phyloP scores from a whole-genome alignment of 2,113 vertebrate genomes.

The Hiodon tergisus region DNA sequence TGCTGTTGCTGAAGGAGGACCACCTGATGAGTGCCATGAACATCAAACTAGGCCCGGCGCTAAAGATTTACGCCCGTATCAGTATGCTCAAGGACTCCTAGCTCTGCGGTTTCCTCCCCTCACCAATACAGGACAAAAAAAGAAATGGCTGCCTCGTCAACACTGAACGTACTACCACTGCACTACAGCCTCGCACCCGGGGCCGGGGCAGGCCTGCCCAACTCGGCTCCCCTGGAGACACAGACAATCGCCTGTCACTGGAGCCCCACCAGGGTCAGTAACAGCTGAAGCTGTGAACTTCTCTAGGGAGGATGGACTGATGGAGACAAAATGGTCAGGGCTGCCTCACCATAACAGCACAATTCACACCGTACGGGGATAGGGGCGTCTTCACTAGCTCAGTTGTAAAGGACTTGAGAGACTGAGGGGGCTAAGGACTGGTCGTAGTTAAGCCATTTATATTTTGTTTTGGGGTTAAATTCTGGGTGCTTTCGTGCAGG shows the following conservation, averaged over 20 bases:
- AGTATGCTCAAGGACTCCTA: conserved; percentile 97
- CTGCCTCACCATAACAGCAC: too few relatives aligned
- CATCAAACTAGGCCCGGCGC: conserved; percentile 91
- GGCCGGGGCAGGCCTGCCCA: not conserved
- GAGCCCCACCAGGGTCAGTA: too few relatives aligned
- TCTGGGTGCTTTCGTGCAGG: not conserved
- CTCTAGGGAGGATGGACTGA: too few relatives aligned
- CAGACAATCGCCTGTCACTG: not conserved
- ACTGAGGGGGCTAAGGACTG: not conserved
- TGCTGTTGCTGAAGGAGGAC: conserved; percentile 91
- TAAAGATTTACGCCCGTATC: conserved; percentile 95
- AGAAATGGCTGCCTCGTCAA: too few relatives aligned
- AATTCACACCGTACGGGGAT: too few relatives aligned
- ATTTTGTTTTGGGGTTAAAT: not conserved
- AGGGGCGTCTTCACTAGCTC: too few relatives aligned
- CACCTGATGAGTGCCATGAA: conserved; percentile 98
- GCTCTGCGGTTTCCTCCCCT: conserved; percentile 37
- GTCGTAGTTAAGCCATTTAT: not conserved
- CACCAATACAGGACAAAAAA: conserved; percentile 22
- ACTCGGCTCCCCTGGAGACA: not conserved
- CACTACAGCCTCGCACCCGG: conserved; percentile 3
- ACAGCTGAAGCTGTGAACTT: too few relatives aligned
- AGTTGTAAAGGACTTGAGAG: too few relatives aligned
- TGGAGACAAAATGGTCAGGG: too few relatives aligned
- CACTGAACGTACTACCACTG: not conserved